A percentile compares a stretch with the other conserved stretches of the same genome.
phyloP scores from a whole-genome alignment of 2,797 vertebrate species.

The Vespertilio murinus region DNA sequence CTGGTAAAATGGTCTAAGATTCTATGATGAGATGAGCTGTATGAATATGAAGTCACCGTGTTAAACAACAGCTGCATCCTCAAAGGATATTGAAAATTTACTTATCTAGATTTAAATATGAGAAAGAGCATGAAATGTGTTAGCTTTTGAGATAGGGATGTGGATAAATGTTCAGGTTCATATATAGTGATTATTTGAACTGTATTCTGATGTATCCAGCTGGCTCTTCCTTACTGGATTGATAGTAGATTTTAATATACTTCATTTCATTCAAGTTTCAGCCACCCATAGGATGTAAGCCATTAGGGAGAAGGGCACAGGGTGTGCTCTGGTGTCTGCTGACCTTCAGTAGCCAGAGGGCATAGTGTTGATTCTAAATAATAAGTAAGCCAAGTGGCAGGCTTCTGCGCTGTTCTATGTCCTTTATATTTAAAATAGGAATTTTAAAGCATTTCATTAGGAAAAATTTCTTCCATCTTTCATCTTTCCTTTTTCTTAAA shows the following conservation, averaged over 20 bases:
- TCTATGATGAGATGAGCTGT: slow-evolving; percentile 50
- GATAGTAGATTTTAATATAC: slow-evolving; percentile 65
- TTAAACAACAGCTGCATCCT: slow-evolving; percentile 70
- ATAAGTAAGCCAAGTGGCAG: background rate
- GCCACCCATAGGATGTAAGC: background rate
- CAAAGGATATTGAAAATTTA: slow-evolving; percentile 79
- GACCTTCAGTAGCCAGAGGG: background rate
- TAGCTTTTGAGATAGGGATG: slow-evolving; percentile 71
- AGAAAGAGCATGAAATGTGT: slow-evolving; percentile 70
- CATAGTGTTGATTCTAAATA: slow-evolving; percentile 8
- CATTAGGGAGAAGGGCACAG: background rate
- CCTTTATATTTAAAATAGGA: slow-evolving; percentile 2
- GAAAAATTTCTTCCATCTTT: background rate
- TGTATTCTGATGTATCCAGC: slow-evolving; percentile 62
- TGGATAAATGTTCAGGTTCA: slow-evolving; percentile 67
- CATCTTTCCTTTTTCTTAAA: slow-evolving; percentile 27
- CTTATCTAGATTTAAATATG: slow-evolving; percentile 78
- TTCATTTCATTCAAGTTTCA: slow-evolving; percentile 48
- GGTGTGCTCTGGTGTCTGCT: background rate
- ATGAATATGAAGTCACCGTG: slow-evolving; percentile 71
- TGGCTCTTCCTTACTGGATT: slow-evolving; percentile 1
- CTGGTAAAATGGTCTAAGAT: slow-evolving; percentile 52
- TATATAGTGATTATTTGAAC: slow-evolving; percentile 72
- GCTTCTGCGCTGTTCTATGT: background rate
- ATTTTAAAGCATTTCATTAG: slow-evolving; percentile 21